Conservation (phyloP, 92 coral and sea anemone genomes). For the Micromussa lordhowensis region DNA sequence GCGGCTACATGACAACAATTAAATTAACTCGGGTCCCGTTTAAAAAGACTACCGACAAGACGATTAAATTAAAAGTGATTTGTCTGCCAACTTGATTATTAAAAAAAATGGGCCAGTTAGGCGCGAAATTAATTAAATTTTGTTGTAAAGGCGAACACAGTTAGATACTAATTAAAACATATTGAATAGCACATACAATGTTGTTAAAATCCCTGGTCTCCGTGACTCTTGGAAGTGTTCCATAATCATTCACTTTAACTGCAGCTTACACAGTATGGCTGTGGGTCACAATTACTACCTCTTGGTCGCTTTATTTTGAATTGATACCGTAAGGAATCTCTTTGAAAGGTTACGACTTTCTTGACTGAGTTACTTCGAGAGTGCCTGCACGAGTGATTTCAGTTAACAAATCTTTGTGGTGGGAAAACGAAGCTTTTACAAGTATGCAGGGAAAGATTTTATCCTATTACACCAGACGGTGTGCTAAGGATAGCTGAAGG, state of each 20-base stretch:
- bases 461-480: background rate
- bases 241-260: background rate
- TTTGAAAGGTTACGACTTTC: background rate
- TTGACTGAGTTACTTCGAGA: background rate
- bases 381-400: background rate
- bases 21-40: background rate
- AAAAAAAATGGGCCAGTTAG: background rate
- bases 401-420: background rate
- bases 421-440: background rate
- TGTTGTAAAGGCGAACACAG: background rate
- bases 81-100: background rate
- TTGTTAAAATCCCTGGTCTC: background rate
- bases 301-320: background rate
- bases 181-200: background rate
- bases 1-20: conserved; percentile 9
- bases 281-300: too few species aligned
- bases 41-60: conserved; percentile 11
- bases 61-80: background rate
- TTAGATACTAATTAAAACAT: background rate
- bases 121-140: background rate
- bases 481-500: background rate
- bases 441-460: background rate
- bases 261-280: too few species aligned
- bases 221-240: background rate
- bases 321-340: background rate